A percentile compares a stretch with the other conserved stretches of the same genome.
Conservation (phyloP, 2,888 invertebrate species). For the Mythimna vitellina region DNA sequence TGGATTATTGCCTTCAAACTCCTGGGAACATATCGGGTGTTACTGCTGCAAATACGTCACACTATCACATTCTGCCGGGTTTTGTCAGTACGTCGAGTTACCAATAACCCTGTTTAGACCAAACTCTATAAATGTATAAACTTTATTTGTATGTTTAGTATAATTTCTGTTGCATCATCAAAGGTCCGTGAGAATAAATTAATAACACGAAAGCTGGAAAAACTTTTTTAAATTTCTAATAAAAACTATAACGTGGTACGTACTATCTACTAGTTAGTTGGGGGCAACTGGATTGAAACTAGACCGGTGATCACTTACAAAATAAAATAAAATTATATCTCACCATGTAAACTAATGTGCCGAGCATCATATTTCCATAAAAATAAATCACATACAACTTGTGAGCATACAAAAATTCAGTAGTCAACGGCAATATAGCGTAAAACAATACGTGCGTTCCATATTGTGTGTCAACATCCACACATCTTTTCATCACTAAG, state of each 20-base stretch:
- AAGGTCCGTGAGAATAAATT: neutral
- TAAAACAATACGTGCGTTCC: constrained; percentile 76
- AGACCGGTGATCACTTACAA: neutral
- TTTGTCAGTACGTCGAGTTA: neutral
- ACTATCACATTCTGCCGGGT: neutral
- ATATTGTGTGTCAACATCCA: constrained; percentile 64
- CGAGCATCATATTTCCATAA: constrained; percentile 73
- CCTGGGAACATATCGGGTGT: neutral
- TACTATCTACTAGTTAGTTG: too few relatives aligned
- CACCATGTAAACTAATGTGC: constrained; percentile 62
- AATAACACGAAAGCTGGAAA: neutral
- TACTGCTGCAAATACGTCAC: neutral
- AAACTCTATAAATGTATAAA: neutral
- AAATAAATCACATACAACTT: constrained; percentile 76
- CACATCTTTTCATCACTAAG: constrained; percentile 70
- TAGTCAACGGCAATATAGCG: constrained; percentile 76
- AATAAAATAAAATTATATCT: constrained; percentile 27
- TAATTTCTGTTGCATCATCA: neutral
- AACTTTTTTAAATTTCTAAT: neutral
- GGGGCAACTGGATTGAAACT: too few relatives aligned
- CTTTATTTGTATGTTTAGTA: neutral
- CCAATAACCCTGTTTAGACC: neutral
- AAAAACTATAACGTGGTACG: too few relatives aligned
- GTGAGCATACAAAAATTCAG: constrained; percentile 76
- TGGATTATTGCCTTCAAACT: neutral